Base-by-base conservation (phyloP, 2,888 invertebrate species). In the Glaucopsyche alexis region DNA sequence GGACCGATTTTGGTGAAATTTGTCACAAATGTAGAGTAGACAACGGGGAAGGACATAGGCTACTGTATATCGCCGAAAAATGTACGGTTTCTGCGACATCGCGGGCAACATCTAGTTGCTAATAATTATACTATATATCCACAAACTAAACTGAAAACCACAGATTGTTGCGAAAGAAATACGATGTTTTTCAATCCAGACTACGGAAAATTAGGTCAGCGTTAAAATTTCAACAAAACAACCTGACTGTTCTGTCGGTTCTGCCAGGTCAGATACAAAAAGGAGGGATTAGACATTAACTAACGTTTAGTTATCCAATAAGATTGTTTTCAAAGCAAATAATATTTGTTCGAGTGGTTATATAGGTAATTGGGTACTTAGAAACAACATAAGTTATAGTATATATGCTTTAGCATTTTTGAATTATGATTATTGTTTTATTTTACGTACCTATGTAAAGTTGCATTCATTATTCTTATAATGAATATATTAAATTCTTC, bases 181-280 rank as follows among this genome's bases (percentile, higher is more conserved):
- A 42, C 42, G 42, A 55, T 55, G 55, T 55, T 19, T 55, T 55
- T 55, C 55, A 55, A 55, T 29, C 19, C 19, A 55, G 55, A 55
- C 55, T 19, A 52, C 52, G 9, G 19, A 19, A 55, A 55, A 19
- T 55, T 29, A 55, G 55, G 55, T 55, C 60, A 60, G 11, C 13
- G 60, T 60, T 60, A 29, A 60, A 55, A 29, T 14, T 60, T 60
- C 13, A 60, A 38, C 29, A 60, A 60, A 60, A 60, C 55, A 16
- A 55, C 16, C 55, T n/a, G 50, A 52, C 50, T 52, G 19, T n/a
- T 19, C 19, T 11, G 19, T 55, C 19, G 16, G 55, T 19, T 55
- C 19, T 55, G 19, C 13, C 55, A 55, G 55, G 55, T 60, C 60
- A 60, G 29, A 60, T 29, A 11, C 29, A 60, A 60, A 55, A 29